Conservation (phyloP, 2,888 invertebrate species). For the Cheilosia grossa region DNA sequence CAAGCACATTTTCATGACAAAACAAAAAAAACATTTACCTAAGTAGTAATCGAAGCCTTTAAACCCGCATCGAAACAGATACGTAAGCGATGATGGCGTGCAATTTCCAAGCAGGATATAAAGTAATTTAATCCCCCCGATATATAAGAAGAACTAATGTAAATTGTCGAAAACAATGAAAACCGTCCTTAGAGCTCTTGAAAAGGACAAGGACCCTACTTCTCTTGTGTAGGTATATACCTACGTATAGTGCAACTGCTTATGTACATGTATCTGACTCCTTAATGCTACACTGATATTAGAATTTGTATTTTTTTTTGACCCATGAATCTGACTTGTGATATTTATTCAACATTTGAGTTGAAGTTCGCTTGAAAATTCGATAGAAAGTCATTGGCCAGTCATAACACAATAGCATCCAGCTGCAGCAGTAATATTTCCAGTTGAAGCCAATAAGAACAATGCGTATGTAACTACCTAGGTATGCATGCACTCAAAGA, state of each 20-base stretch:
- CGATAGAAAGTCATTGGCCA: background rate
- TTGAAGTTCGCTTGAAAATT: background rate
- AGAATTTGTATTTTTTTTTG: too few species aligned
- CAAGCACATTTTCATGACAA: constrained; percentile 26
- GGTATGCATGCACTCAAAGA: too few species aligned
- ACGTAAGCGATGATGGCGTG: constrained; percentile 10
- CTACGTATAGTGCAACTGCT: background rate
- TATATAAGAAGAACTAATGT: background rate
- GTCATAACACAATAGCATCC: background rate
- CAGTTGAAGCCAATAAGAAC: too few species aligned
- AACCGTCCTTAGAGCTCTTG: background rate
- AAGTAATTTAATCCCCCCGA: constrained; percentile 42
- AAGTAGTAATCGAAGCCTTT: constrained; percentile 1
- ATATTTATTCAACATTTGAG: background rate
- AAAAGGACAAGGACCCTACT: constrained; percentile 3
- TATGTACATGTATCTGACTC: background rate
- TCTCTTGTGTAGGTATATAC: background rate
- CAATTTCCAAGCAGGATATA: constrained; percentile 30
- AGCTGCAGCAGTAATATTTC: too few species aligned
- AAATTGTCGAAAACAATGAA: background rate
- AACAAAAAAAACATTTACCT: background rate
- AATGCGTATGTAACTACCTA: too few species aligned
- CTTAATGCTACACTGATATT: too few species aligned
- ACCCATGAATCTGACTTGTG: background rate
- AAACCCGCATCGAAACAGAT: constrained; percentile 50